Percentiles rank a stretch among this genome's conserved stretches.
Conservation (phyloP, 2,888 invertebrate genomes). For the Tribolium freemani region DNA sequence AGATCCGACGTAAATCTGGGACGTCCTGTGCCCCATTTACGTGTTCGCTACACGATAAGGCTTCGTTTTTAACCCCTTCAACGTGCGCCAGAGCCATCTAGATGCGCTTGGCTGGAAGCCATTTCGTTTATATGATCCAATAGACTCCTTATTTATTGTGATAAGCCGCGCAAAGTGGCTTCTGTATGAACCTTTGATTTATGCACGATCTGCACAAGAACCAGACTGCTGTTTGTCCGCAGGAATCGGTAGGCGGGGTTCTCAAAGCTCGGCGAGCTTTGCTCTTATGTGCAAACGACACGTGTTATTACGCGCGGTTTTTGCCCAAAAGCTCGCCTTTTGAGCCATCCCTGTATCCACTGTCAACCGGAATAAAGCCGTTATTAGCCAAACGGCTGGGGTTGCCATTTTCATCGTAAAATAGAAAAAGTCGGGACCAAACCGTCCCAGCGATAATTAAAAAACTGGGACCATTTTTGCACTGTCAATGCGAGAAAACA, state of each 20-base stretch:
- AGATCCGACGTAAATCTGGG: slow-evolving; percentile 51
- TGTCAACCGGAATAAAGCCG: too few relatives aligned
- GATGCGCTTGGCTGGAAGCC: slow-evolving; percentile 54
- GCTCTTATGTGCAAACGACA: slow-evolving; percentile 16
- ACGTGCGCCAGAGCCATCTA: slow-evolving; percentile 27
- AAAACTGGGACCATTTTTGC: too few relatives aligned
- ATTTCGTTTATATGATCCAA: slow-evolving; percentile 56
- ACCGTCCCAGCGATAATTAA: too few relatives aligned
- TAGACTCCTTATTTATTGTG: slow-evolving; percentile 57
- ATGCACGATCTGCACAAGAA: slow-evolving; percentile 39
- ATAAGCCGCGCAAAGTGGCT: slow-evolving; percentile 52
- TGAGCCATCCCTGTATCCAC: background rate
- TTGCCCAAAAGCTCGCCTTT: background rate
- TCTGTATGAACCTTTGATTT: slow-evolving; percentile 51
- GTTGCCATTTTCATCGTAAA: too few relatives aligned
- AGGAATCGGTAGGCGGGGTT: slow-evolving; percentile 15
- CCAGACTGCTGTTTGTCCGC: slow-evolving; percentile 29
- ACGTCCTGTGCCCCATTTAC: slow-evolving; percentile 53
- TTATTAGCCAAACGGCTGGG: too few relatives aligned
- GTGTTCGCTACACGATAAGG: slow-evolving; percentile 52
- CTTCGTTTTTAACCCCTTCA: slow-evolving; percentile 45
- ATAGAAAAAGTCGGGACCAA: too few relatives aligned
- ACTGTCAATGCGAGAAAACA: too few relatives aligned
- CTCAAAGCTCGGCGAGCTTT: slow-evolving; percentile 13
- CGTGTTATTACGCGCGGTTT: slow-evolving; percentile 9